A percentile compares a stretch with the other conserved stretches of the same genome.
These are phyloP conservation scores for Prionailurus bengalensis DNA, from an alignment of 2,113 vertebrate genomes.

Conservation along the genomic window DNA sequence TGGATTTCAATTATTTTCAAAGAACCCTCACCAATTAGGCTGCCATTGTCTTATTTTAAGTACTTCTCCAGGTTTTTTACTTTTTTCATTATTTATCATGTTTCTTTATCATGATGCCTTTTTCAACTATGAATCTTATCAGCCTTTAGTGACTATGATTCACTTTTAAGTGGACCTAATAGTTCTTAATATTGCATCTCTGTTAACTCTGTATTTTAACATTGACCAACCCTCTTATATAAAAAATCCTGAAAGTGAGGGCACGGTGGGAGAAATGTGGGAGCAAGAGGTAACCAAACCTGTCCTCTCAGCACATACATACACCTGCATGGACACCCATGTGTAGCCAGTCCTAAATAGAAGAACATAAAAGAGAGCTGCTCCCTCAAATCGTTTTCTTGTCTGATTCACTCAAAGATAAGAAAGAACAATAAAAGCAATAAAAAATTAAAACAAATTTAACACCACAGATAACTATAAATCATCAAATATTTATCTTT, in stretches of 20 bases:
- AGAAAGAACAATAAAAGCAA: background rate
- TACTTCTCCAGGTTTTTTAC: conserved; percentile 21
- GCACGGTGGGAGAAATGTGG: background rate
- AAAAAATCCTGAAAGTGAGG: background rate
- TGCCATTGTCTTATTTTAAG: background rate
- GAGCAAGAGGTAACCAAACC: background rate
- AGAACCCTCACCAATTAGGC: background rate
- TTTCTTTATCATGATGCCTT: background rate
- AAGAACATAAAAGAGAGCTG: background rate
- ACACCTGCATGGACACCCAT: background rate
- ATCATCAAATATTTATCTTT: background rate
- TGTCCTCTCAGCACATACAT: background rate
- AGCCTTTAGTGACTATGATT: background rate
- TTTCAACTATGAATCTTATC: background rate
- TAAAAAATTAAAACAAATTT: conserved; percentile 19
- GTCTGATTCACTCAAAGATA: background rate
- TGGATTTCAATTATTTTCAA: conserved; percentile 19
- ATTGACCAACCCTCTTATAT: background rate
- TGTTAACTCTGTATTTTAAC: background rate
- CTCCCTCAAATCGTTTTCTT: background rate
- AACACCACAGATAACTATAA: background rate
- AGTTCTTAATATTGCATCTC: background rate
- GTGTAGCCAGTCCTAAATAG: background rate
- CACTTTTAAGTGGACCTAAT: background rate
- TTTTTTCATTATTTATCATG: background rate